These are phyloP conservation scores for Hepsetus odoe DNA, from an alignment of 2,113 vertebrate species.

Conservation along the genomic window DNA sequence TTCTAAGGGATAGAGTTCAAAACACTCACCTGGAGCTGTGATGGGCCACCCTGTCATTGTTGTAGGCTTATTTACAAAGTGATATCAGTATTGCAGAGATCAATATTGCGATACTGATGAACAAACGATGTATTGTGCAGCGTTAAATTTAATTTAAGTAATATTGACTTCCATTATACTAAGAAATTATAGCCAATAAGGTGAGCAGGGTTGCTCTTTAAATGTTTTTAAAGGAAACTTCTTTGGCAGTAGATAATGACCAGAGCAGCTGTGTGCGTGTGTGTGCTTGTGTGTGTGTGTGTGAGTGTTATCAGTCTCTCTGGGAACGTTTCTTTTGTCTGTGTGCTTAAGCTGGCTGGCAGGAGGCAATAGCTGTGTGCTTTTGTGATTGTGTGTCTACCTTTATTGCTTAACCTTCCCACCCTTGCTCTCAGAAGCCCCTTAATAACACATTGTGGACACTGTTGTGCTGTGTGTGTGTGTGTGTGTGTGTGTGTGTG, in stretches of 20 bases:
- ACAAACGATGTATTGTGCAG: too few species aligned
- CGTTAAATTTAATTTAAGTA: too few species aligned
- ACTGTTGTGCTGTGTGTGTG: neutral
- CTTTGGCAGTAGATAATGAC: neutral
- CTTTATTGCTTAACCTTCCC: slow-evolving; percentile 11
- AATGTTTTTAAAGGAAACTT: neutral
- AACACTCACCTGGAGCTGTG: too few species aligned
- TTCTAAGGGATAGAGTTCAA: too few species aligned
- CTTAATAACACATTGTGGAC: slow-evolving; percentile 12
- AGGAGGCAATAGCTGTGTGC: neutral
- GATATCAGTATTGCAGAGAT: too few species aligned
- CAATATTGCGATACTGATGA: too few species aligned
- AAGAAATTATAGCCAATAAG: neutral
- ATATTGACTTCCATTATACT: too few species aligned
- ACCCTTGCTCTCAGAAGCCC: slow-evolving; percentile 5
- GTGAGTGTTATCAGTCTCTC: neutral
- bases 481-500: slow-evolving; percentile 20
- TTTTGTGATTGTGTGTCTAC: slow-evolving; percentile 8
- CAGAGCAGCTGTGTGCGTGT: neutral
- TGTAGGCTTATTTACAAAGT: too few species aligned
- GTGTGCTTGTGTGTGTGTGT: neutral
- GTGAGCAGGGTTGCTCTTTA: neutral
- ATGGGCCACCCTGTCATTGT: too few species aligned
- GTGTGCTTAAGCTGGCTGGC: neutral
- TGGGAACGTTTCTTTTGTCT: slow-evolving; percentile 7